phyloP scores from a whole-genome alignment of 2,797 vertebrate species.

The Microctenopoma lineatum region DNA sequence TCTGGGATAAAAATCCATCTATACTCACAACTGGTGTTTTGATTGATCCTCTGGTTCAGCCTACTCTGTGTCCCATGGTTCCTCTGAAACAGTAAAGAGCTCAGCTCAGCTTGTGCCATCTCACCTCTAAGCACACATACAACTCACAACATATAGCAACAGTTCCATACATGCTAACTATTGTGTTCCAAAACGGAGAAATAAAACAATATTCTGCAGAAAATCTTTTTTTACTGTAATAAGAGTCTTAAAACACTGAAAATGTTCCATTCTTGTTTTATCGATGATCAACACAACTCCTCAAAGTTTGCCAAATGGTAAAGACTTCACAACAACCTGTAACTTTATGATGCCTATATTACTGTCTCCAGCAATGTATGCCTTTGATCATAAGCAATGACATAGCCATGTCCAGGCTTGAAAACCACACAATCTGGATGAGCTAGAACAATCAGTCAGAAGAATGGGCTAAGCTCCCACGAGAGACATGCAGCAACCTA shows the following conservation, averaged over 20 bases:
- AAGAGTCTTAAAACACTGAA: not conserved
- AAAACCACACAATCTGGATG: too few species aligned
- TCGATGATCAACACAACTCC: not conserved
- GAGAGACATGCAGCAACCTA: too few species aligned
- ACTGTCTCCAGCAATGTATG: too few species aligned
- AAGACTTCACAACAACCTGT: too few species aligned
- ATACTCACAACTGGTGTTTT: constrained; percentile 77
- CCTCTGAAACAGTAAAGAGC: constrained; percentile 69
- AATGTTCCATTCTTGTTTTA: not conserved
- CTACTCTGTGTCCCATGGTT: constrained; percentile 84
- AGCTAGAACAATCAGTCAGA: too few species aligned
- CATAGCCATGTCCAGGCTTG: too few species aligned
- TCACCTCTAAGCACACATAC: not conserved
- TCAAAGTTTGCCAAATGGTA: not conserved
- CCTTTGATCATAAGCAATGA: not conserved
- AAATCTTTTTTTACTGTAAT: not conserved
- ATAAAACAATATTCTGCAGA: not conserved
- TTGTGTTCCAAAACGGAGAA: not conserved
- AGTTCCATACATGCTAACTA: not conserved
- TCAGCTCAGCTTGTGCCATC: constrained; percentile 3
- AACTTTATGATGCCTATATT: not conserved
- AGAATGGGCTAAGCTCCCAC: too few species aligned
- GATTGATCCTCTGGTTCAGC: constrained; percentile 75
- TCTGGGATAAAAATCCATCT: not conserved
- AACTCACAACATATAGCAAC: not conserved